phyloP scores from a whole-genome alignment of 2,113 vertebrate species.

The Chionis minor region DNA sequence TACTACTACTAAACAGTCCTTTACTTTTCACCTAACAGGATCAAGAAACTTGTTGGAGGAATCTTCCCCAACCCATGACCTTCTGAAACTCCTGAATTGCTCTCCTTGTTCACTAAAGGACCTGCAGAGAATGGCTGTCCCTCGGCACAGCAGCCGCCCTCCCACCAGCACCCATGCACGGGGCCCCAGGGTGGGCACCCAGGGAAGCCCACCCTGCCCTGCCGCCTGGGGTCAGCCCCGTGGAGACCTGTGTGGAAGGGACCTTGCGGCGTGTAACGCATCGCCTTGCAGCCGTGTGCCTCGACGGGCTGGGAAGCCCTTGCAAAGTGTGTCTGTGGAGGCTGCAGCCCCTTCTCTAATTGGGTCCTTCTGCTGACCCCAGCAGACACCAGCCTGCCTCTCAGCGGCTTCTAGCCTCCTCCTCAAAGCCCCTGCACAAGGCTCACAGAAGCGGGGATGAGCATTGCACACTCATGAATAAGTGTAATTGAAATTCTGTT shows the following conservation, averaged over 20 bases:
- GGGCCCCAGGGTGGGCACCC: no score
- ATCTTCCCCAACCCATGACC: background rate
- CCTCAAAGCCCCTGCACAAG: background rate
- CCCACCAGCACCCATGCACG: rapidly evolving
- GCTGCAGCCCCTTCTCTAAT: background rate
- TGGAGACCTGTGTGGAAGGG: background rate
- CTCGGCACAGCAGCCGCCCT: background rate
- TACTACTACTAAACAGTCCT: background rate
- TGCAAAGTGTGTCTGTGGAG: background rate
- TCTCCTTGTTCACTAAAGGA: background rate
- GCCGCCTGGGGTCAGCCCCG: background rate
- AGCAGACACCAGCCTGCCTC: background rate
- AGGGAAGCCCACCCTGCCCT: background rate
- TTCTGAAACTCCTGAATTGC: background rate
- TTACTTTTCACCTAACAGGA: background rate
- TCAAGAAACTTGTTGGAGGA: background rate
- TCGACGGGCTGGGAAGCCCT: background rate
- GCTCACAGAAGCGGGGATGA: constrained; percentile 34
- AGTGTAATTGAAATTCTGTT: constrained; percentile 63
- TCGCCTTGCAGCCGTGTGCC: rapidly evolving
- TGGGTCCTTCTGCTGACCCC: background rate
- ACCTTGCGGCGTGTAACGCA: background rate
- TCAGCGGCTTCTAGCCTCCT: background rate
- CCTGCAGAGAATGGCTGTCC: background rate
- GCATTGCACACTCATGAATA: constrained; percentile 47